Conservation (phyloP, 2,113 vertebrate species). For the Cinclus mexicanus region DNA sequence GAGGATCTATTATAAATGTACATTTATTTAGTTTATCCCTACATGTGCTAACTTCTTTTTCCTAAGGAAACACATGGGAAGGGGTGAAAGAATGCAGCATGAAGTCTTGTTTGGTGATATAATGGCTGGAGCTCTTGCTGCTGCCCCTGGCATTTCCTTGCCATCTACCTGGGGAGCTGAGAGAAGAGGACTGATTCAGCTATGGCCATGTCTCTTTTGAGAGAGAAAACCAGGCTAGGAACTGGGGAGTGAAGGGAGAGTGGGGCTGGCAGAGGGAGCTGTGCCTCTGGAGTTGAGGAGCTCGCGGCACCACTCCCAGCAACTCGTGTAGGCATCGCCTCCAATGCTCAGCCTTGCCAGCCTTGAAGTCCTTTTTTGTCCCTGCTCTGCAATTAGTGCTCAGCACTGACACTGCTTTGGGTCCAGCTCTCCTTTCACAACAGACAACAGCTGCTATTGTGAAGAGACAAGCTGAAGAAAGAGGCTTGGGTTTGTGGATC, state of each 20-base stretch:
- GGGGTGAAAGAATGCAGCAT: not conserved
- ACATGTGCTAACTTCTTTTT: not conserved
- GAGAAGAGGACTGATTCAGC: not conserved
- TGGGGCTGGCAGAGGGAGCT: not conserved
- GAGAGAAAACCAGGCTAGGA: not conserved
- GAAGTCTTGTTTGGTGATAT: not conserved
- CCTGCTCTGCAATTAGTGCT: not conserved
- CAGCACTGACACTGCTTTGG: not conserved
- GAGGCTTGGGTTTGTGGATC: not conserved
- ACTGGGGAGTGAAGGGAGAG: not conserved
- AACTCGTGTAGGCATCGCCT: accelerated
- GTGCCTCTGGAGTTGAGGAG: not conserved
- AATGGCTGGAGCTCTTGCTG: not conserved
- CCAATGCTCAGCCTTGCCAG: accelerated
- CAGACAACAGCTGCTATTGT: not conserved
- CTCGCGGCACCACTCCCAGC: accelerated
- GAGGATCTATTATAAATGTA: not conserved
- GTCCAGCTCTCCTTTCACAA: not conserved
- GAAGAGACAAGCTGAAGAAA: not conserved
- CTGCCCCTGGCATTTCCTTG: not conserved
- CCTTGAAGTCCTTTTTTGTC: not conserved
- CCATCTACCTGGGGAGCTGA: not conserved
- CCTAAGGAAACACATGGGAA: not conserved
- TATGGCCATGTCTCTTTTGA: not conserved
- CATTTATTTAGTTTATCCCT: not conserved